Percentiles rank a stretch among this genome's conserved stretches.
phyloP scores from a whole-genome alignment of 2,888 invertebrate species.

The Drosophila recens region DNA sequence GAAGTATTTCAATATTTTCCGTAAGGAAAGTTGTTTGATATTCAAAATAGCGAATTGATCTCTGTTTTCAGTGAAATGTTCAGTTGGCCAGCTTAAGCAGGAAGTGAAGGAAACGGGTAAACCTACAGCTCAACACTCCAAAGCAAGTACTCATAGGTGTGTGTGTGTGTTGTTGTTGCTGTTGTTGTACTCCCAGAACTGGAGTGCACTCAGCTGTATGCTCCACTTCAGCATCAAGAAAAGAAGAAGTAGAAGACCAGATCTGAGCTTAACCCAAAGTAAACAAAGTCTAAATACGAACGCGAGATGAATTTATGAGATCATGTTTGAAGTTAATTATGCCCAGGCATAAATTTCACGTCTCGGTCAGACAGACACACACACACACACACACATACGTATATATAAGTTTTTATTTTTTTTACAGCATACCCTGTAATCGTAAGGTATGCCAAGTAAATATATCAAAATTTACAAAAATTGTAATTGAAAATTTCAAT shows the following conservation, averaged over 20 bases:
- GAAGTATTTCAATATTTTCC: background rate
- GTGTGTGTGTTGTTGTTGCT: slow-evolving; percentile 1
- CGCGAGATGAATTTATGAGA: slow-evolving; percentile 81
- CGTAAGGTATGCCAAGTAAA: background rate
- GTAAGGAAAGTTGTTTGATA: background rate
- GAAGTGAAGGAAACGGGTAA: slow-evolving; percentile 18
- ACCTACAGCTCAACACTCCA: background rate
- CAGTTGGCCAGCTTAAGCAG: slow-evolving; percentile 5
- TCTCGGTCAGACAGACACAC: slow-evolving; percentile 41
- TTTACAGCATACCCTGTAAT: slow-evolving; percentile 19
- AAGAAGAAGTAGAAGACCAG: slow-evolving; percentile 17
- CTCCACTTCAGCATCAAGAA: slow-evolving; percentile 63
- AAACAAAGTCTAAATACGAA: slow-evolving; percentile 66
- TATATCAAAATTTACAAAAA: background rate
- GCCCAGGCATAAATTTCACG: slow-evolving; percentile 76
- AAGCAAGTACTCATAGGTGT: background rate
- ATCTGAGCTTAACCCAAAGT: slow-evolving; percentile 55
- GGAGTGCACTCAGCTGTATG: slow-evolving; percentile 65
- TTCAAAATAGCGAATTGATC: background rate
- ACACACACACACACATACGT: background rate
- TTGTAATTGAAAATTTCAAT: no score
- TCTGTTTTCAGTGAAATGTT: background rate
- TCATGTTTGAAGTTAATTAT: slow-evolving; percentile 82
- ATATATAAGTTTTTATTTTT: background rate
- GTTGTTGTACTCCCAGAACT: slow-evolving; percentile 28